Percentiles rank a stretch among this genome's conserved stretches.
phyloP scores from a whole-genome alignment of 2,113 vertebrate species.

The Stegostoma tigrinum region DNA sequence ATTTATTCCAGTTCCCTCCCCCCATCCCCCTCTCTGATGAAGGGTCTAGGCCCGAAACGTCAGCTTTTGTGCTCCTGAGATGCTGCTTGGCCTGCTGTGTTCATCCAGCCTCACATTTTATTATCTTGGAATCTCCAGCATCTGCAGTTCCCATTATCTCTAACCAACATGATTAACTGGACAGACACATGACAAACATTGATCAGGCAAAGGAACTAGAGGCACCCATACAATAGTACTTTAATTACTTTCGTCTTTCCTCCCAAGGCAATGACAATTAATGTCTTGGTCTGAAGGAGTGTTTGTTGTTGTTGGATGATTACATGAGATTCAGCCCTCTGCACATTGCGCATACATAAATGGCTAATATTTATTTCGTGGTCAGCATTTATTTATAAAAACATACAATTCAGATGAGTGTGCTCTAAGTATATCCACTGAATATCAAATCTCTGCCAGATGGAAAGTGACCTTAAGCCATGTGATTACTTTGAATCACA shows the following conservation, averaged over 20 bases:
- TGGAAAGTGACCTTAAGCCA: background rate
- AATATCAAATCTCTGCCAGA: constrained; percentile 1
- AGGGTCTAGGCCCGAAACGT: too few relatives aligned
- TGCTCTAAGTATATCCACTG: constrained; percentile 2
- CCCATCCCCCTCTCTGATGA: too few relatives aligned
- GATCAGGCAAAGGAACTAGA: background rate
- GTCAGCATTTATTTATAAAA: background rate
- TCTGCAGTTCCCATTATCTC: too few relatives aligned
- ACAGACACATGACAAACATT: background rate
- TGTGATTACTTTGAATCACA: background rate
- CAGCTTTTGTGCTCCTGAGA: too few relatives aligned
- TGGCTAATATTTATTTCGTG: background rate
- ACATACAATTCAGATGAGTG: background rate
- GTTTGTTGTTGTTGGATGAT: background rate
- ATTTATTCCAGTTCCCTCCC: too few relatives aligned
- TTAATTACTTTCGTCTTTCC: too few relatives aligned
- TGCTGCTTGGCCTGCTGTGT: too few relatives aligned
- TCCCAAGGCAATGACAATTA: too few relatives aligned
- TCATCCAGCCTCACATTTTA: too few relatives aligned
- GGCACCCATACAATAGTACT: background rate
- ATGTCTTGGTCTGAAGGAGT: background rate
- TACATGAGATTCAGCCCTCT: background rate
- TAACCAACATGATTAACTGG: too few relatives aligned
- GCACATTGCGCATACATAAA: background rate
- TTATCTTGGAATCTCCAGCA: too few relatives aligned